phyloP scores from a whole-genome alignment of 2,888 invertebrate genomes.

The Tanypteryx hageni region DNA sequence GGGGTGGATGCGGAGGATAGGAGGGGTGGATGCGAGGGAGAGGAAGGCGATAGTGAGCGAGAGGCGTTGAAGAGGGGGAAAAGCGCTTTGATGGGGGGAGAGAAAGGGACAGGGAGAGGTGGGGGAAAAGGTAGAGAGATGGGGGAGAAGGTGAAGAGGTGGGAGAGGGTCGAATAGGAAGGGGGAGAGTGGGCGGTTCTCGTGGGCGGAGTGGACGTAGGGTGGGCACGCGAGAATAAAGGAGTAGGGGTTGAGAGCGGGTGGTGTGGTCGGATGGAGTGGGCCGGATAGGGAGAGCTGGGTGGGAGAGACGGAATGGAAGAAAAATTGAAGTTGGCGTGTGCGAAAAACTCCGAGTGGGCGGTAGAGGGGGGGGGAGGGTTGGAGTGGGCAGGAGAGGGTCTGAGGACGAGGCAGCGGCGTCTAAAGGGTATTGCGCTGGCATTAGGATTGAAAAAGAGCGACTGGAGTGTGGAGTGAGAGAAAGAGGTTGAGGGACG shows the following conservation, averaged over 20 bases:
- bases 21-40: neutral
- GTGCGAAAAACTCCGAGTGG: slow-evolving; percentile 19
- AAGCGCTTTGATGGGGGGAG: neutral
- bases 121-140: neutral
- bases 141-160: neutral
- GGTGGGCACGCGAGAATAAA: slow-evolving; percentile 19
- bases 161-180: neutral
- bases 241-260: neutral
- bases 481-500: neutral
- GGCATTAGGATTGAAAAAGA: slow-evolving; percentile 28
- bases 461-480: neutral
- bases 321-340: slow-evolving; percentile 28
- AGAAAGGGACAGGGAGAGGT: neutral
- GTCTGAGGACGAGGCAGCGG: neutral
- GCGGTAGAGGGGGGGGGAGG: neutral
- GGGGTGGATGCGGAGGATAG: neutral
- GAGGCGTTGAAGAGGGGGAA: neutral
- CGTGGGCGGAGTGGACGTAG: neutral
- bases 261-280: slow-evolving; percentile 4
- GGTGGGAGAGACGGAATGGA: slow-evolving; percentile 7
- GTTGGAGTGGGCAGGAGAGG: neutral
- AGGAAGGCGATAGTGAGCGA: too few species aligned
- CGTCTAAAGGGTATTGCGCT: slow-evolving; percentile 10
- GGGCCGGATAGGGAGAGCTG: neutral
- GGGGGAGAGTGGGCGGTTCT: neutral